Evolutionary conservation across 2,797 vertebrate species (phyloP).

Genomic region (Chloroceryle inda): DNA sequence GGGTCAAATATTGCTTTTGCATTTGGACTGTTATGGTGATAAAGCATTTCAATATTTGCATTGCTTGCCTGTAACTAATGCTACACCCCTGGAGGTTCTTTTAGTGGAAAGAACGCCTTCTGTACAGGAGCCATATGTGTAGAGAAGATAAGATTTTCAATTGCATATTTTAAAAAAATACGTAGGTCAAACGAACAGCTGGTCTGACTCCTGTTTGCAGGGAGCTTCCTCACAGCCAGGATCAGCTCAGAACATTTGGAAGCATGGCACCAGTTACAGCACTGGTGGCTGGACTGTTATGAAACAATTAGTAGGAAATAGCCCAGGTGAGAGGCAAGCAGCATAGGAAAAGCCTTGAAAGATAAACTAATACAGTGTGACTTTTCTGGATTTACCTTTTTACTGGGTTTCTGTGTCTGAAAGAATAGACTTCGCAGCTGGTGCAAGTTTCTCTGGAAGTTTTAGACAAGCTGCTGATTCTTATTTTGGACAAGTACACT

Average conservation of each 20-base stretch:
- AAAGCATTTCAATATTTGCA: slow-evolving; percentile 32
- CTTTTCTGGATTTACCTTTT: not conserved
- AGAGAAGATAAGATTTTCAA: slow-evolving; percentile 52
- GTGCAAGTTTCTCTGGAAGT: not conserved
- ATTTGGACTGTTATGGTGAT: not conserved
- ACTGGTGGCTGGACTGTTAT: not conserved
- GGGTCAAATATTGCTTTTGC: slow-evolving; percentile 29
- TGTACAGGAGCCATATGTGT: slow-evolving; percentile 20
- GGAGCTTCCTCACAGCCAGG: not conserved
- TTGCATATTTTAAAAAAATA: not conserved
- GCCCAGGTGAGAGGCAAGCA: not conserved
- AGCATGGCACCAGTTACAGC: not conserved
- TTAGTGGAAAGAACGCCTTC: slow-evolving; percentile 4
- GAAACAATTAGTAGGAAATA: not conserved
- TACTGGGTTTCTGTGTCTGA: not conserved
- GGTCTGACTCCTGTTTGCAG: not conserved
- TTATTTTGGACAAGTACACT: not conserved
- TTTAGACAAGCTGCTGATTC: not conserved
- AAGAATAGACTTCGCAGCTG: not conserved
- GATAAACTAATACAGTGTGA: not conserved
- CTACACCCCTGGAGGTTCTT: not conserved
- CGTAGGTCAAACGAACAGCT: not conserved
- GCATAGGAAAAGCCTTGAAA: not conserved
- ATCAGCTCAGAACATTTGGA: not conserved
- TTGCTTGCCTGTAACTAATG: slow-evolving; percentile 36